Percentiles rank a stretch among this genome's conserved stretches.
These are phyloP conservation scores for Mechanitis messenoides DNA, from an alignment of 2,888 invertebrate species.

Conservation along the genomic window DNA sequence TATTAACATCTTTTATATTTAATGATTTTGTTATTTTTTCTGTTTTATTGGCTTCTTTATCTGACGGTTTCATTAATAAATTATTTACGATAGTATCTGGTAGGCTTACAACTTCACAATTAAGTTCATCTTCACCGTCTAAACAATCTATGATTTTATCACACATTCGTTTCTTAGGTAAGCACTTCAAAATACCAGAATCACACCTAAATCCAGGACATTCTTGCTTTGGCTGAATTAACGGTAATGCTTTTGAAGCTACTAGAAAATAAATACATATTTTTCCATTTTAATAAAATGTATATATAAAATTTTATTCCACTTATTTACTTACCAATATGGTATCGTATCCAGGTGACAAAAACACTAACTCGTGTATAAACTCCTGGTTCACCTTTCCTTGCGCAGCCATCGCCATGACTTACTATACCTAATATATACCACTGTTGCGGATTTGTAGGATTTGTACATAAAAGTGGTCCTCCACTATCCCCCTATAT, in stretches of 20 bases:
- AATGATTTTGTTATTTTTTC: conserved; percentile 9
- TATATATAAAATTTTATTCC: background rate
- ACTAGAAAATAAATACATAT: conserved; percentile 11
- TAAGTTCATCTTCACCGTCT: conserved; percentile 86
- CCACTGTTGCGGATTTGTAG: conserved; percentile 81
- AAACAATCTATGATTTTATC: conserved; percentile 86
- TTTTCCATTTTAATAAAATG: background rate
- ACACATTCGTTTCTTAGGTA: conserved; percentile 80
- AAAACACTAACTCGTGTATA: conserved; percentile 87
- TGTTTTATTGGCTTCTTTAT: conserved; percentile 24
- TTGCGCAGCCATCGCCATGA: conserved; percentile 90
- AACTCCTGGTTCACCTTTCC: conserved; percentile 86
- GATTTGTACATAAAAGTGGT: conserved; percentile 87
- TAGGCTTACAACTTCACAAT: conserved; percentile 68
- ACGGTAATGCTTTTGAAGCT: conserved; percentile 69
- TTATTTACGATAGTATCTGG: conserved; percentile 12
- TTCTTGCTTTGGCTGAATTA: conserved; percentile 71
- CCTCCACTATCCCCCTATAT: conserved; percentile 88
- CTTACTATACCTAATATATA: conserved; percentile 90
- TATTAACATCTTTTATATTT: background rate
- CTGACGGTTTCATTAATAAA: conserved; percentile 17
- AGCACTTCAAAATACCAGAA: conserved; percentile 80
- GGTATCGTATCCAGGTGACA: conserved; percentile 83
- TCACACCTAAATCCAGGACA: conserved; percentile 86
- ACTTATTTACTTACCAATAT: conserved; percentile 71